Conservation (phyloP, 2,797 vertebrate genomes). For the Sebastes kiyomatsui region DNA sequence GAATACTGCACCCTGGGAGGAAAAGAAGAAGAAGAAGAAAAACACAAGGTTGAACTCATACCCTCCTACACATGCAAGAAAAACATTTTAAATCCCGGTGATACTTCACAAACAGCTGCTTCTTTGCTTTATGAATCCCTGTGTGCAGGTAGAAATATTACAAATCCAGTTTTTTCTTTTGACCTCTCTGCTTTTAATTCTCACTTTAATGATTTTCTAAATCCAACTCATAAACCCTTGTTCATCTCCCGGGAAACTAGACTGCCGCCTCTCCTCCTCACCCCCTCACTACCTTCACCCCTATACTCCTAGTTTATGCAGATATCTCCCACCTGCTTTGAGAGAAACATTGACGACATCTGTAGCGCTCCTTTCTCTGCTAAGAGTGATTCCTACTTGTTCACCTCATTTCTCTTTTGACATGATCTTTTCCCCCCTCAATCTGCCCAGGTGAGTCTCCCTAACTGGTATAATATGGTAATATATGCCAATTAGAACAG, state of each 20-base stretch:
- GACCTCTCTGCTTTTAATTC: background rate
- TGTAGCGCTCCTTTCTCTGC: background rate
- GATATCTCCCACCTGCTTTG: background rate
- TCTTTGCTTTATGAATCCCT: constrained; percentile 28
- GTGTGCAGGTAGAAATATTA: background rate
- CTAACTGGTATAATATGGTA: constrained; percentile 12
- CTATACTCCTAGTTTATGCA: background rate
- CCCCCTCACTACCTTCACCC: background rate
- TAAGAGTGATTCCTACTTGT: background rate
- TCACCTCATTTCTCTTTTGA: background rate
- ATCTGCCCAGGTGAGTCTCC: background rate
- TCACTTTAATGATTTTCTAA: constrained; percentile 23
- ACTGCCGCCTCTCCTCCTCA: background rate
- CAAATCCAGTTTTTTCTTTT: background rate
- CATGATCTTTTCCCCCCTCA: constrained; percentile 1
- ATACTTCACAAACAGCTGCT: constrained; percentile 46
- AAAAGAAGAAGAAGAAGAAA: background rate
- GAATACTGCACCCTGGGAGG: constrained; percentile 91
- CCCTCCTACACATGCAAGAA: constrained; percentile 42
- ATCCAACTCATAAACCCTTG: background rate
- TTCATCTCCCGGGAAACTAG: background rate
- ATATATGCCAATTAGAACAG: constrained; percentile 6
- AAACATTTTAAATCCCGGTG: background rate
- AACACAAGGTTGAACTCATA: constrained; percentile 28
- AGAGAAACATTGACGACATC: background rate